phyloP scores from a whole-genome alignment of 2,797 vertebrate species.

The Brotogeris chrysoptera region DNA sequence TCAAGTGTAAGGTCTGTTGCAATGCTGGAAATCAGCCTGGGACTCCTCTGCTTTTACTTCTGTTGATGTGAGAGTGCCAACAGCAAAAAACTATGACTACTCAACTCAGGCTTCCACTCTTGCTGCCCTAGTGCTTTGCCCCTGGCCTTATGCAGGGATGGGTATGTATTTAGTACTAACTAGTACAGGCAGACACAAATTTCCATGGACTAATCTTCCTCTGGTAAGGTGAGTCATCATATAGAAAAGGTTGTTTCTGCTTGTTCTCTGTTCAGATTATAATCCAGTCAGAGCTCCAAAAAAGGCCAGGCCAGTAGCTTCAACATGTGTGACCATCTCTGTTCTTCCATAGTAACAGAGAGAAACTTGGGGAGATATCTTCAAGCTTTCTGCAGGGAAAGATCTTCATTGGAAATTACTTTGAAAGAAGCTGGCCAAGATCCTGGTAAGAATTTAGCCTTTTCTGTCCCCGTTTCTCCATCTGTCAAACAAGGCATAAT shows the following conservation, averaged over 20 bases:
- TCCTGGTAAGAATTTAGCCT: slow-evolving; percentile 46
- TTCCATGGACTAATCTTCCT: slow-evolving; percentile 42
- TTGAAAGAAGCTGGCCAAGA: slow-evolving; percentile 43
- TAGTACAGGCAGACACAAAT: slow-evolving; percentile 14
- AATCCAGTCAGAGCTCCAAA: background rate
- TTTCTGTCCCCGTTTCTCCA: background rate
- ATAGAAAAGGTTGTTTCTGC: background rate
- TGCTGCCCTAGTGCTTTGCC: background rate
- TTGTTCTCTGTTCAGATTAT: background rate
- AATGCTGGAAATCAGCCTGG: slow-evolving; percentile 43
- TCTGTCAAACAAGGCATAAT: slow-evolving; percentile 38
- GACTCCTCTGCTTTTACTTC: slow-evolving; percentile 22
- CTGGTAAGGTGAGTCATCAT: slow-evolving; percentile 11
- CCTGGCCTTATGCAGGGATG: background rate
- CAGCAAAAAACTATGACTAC: background rate
- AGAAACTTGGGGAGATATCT: background rate
- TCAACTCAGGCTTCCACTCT: background rate
- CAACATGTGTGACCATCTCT: background rate
- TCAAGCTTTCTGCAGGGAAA: slow-evolving; percentile 10
- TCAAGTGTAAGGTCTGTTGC: background rate
- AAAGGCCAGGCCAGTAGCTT: background rate
- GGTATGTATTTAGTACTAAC: background rate
- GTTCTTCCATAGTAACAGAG: background rate
- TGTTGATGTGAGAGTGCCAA: background rate
- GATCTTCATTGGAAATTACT: slow-evolving; percentile 26